Evolutionary conservation across 92 coral and sea anemone species (phyloP), one percentile per base, ranked within the genome.

Genomic region (Siderastrea radians): DNA sequence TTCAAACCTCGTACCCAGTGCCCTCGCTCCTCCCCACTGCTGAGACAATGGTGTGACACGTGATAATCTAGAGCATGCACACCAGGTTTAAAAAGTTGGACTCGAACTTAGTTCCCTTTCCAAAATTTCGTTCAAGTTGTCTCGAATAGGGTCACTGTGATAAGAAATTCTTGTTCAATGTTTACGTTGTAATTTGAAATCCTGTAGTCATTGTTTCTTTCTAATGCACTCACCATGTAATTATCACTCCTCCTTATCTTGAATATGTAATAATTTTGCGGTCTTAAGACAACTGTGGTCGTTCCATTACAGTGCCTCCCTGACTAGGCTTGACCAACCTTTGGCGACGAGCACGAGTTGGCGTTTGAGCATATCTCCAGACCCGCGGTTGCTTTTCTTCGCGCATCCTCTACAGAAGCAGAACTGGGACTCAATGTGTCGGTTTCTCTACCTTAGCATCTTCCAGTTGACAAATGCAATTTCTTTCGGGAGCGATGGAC

Each of bases 391-490:
- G 26, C 14, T 48, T 74, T 53, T 74, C 6, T 7, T 16, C 9
- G 45, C 7, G 78, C 13, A 46, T 61, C 14, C 64, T 55, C 78
- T 10, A 64, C 10, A 15, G 49, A 61, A 7, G 67, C 26, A 11
- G 75, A 52, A 67, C 7, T 38, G 4, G 17, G 54, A 68, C 26
- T 10, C 57, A 48, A 15, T 78, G 17, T 38, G 10, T 62, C 8
- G 9, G 6, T 45, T 81, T 14, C 19, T 43, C 13, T 45, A 3
- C 26, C 46, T 68, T 13, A 2, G 43, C 43, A 2, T 70, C 86
- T 19, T 70, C 67, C 68, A 69, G 68, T 48, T 82, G 86, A 57
- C 86, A 82, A 0, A 69, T 52, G 58, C 86, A 82, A 7, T 50
- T 58, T 57, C 57, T 82, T 3, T 70, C 86, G 6, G 12, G 70